These are phyloP conservation scores for Zaprionus ornatus DNA, from an alignment of 1,140 invertebrate species.

Conservation along the genomic window DNA sequence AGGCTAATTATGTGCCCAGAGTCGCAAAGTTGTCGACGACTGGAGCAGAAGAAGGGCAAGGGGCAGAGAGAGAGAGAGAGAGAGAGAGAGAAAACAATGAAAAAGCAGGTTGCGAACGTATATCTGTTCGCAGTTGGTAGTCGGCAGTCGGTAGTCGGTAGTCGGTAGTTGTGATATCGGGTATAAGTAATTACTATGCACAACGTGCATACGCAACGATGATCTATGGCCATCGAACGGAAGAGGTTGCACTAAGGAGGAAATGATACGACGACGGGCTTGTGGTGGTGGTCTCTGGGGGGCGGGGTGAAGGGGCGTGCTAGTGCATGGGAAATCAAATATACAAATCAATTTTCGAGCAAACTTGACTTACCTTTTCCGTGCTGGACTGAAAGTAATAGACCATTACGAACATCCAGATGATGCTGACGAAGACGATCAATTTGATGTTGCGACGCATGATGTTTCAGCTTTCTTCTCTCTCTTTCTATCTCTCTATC, in stretches of 20 bases:
- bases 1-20: constrained; percentile 67
- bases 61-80: constrained; percentile 3
- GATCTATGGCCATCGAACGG: constrained; percentile 41
- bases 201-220: constrained; percentile 40
- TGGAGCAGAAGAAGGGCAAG: constrained; percentile 17
- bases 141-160: constrained; percentile 19
- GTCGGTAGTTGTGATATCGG: constrained; percentile 34
- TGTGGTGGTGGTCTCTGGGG: too few species aligned
- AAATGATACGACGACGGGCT: background rate
- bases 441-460: constrained; percentile 83
- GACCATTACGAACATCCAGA: constrained; percentile 83
- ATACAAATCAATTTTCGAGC: constrained; percentile 15
- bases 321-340: background rate
- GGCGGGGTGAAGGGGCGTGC: background rate
- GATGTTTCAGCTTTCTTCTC: constrained; percentile 47
- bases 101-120: background rate
- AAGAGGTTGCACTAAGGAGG: constrained; percentile 31
- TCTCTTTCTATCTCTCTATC: background rate
- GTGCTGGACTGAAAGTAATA: constrained; percentile 83
- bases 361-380: constrained; percentile 73
- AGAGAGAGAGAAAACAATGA: constrained; percentile 50
- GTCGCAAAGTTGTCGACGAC: constrained; percentile 3
- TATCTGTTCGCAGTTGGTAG: constrained; percentile 15
- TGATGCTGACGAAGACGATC: constrained; percentile 81
- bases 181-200: constrained; percentile 51